These are phyloP conservation scores for Lordiphosa mommai DNA, from an alignment of 1,140 invertebrate species.

Conservation along the genomic window DNA sequence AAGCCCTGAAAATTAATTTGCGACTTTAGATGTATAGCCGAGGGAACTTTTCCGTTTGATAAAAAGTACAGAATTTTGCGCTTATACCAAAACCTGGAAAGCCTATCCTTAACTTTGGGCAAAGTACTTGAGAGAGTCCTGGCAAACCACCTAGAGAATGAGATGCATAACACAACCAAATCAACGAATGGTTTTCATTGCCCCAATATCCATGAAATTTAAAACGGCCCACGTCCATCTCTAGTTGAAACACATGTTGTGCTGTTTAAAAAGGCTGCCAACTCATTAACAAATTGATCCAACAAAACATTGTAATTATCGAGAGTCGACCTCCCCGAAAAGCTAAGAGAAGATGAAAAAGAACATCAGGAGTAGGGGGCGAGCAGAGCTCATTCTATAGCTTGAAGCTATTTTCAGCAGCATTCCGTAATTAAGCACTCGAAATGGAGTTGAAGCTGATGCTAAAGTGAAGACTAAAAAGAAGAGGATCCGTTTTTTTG, in stretches of 20 bases:
- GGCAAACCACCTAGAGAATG: no score
- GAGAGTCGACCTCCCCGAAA: neutral
- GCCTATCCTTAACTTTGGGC: no score
- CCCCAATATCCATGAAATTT: no score
- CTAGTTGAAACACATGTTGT: conserved; percentile 18
- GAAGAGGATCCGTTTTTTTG: conserved; percentile 38
- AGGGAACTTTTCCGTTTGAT: no score
- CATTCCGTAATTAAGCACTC: conserved; percentile 71
- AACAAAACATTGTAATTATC: conserved; percentile 76
- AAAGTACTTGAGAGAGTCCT: no score
- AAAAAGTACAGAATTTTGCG: no score
- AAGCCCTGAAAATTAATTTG: no score
- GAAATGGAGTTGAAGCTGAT: conserved; percentile 41
- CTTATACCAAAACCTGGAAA: no score
- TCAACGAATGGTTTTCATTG: no score
- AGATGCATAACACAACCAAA: no score
- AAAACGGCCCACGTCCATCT: no score
- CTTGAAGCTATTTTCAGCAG: conserved; percentile 68
- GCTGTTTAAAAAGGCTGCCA: conserved; percentile 46
- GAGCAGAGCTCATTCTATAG: conserved; percentile 30
- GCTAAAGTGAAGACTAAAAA: conserved; percentile 18
- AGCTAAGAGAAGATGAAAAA: neutral
- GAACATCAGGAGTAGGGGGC: neutral
- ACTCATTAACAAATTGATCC: conserved; percentile 77
- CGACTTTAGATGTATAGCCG: no score